A percentile compares a stretch with the other conserved stretches of the same genome.
phyloP scores from a whole-genome alignment of 2,113 vertebrate genomes.

The Sus scrofa region DNA sequence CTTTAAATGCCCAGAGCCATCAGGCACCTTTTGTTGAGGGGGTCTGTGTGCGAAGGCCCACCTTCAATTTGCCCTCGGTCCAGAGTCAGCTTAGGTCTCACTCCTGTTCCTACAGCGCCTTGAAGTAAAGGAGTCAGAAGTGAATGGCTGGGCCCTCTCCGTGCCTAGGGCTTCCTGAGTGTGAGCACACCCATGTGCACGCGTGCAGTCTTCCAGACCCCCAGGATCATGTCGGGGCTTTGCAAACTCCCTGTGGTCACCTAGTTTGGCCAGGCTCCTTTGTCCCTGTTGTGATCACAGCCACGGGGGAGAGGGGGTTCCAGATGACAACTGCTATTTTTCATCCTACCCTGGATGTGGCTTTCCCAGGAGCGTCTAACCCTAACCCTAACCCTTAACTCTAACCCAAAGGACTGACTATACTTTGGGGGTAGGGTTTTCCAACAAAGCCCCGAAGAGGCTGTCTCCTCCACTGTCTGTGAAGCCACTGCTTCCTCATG shows the following conservation, averaged over 20 bases:
- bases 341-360: fast-evolving
- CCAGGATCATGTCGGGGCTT: neutral
- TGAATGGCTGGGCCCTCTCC: fast-evolving
- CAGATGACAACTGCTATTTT: fast-evolving
- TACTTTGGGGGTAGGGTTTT: neutral
- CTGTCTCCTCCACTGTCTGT: no score
- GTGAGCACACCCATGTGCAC: fast-evolving
- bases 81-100: no score
- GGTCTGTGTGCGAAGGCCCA: no score
- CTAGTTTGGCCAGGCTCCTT: neutral
- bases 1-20: neutral
- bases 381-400: no score
- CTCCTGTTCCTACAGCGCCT: neutral
- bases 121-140: neutral
- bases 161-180: neutral
- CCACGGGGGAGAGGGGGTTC: neutral
- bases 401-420: neutral
- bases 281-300: neutral
- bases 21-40: neutral
- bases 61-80: neutral
- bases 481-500: neutral
- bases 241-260: fast-evolving
- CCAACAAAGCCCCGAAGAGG: neutral
- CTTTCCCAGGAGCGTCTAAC: neutral
- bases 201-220: fast-evolving